phyloP scores from a whole-genome alignment of 2,888 invertebrate genomes.

The Sepioteuthis lessoniana region DNA sequence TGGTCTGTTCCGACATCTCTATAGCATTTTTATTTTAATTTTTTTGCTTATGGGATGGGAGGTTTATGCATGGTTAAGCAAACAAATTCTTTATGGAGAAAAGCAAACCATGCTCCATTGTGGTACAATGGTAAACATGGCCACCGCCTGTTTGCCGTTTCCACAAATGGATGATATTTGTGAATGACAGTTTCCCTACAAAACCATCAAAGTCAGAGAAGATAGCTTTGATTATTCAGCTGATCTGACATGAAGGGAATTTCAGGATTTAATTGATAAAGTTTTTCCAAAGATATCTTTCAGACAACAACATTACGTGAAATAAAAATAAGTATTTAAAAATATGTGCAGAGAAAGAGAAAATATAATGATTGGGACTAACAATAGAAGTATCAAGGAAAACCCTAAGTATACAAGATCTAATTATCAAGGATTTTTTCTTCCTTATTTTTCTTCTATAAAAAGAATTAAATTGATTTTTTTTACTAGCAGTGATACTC shows the following conservation, averaged over 20 bases:
- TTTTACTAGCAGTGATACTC: too few relatives aligned
- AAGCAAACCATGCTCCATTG: background rate
- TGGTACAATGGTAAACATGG: background rate
- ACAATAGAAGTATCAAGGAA: too few relatives aligned
- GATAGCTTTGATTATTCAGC: background rate
- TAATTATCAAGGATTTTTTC: too few relatives aligned
- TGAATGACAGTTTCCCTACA: background rate
- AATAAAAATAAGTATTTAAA: too few relatives aligned
- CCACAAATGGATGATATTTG: background rate
- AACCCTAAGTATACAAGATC: too few relatives aligned
- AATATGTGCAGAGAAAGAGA: too few relatives aligned
- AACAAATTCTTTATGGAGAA: background rate
- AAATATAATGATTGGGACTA: too few relatives aligned
- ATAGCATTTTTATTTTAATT: background rate
- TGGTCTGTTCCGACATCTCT: background rate
- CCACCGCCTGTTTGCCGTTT: background rate
- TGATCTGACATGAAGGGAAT: background rate
- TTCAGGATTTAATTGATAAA: background rate
- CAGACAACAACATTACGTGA: too few relatives aligned
- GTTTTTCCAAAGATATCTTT: background rate
- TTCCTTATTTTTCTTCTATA: too few relatives aligned
- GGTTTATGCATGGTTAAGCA: background rate
- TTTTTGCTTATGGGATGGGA: slow-evolving; percentile 11
- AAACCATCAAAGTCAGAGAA: slow-evolving; percentile 4
- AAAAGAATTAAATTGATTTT: too few relatives aligned